Evolutionary conservation across 2,113 vertebrate genomes (phyloP), one percentile per base, ranked within the genome.

Genomic region (Alaudala cheleensis): DNA sequence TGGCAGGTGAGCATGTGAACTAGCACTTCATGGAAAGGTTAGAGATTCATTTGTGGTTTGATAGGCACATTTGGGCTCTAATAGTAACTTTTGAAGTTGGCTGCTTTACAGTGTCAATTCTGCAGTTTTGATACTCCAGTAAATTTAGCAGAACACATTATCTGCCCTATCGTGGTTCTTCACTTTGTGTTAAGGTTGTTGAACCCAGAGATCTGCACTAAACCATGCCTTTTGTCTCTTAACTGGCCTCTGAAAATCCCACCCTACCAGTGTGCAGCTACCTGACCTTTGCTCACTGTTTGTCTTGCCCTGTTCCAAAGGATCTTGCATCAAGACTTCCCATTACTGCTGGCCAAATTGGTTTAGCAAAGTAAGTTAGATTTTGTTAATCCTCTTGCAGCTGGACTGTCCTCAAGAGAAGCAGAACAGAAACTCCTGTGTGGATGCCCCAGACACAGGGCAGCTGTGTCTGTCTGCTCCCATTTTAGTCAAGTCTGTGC

Each of bases 351-450:
- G 22, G 69, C 89, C 79, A 91, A 42, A 90, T 93, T 87, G 78
- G 39, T 76, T 97, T 94, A 87, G 92, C 86, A 65, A 57, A 92
- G 65, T 89, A 88, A 95, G 74, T 96, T 94, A 95, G 81, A 67
- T 97, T 96, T 85, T 56, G n/a, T 65, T 96, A 86, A 95, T 95
- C 93, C 65, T 79, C 54, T 85, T 73, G 81, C 60, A 83, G 88
- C 60, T 62, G 67, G 78, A 25, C 56, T 42, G 49, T 79, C 76
- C 79, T 79, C 33, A 80, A 33, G 93, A 78, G 88, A 92, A 76
- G 79, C 28, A 70, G 82, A 91, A 81, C 83, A 90, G 90, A 96
- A 96, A 81, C 53, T 85, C 13, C 5, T 11, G 61, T 69, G 65
- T 76, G 74, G 57, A 82, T 84, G 87, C 64, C 67, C 34, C 1